Evolutionary conservation across 2,113 vertebrate species (phyloP).

Genomic region (Abramis brama): DNA sequence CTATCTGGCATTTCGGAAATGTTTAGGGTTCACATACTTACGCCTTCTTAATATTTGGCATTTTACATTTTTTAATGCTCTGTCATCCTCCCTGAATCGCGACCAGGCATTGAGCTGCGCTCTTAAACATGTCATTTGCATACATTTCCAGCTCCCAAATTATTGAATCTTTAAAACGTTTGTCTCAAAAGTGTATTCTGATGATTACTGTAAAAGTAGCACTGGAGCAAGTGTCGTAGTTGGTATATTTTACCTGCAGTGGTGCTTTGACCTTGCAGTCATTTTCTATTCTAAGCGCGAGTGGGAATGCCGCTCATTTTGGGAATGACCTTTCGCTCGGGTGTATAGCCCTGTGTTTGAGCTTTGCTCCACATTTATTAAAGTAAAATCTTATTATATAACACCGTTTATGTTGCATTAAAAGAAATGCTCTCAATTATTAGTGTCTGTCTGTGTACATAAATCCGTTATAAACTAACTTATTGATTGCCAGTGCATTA

Average conservation of each 20-base stretch:
- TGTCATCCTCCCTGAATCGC: constrained; percentile 9
- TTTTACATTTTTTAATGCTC: neutral
- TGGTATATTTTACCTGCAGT: neutral
- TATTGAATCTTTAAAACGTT: neutral
- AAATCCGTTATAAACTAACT: too few relatives aligned
- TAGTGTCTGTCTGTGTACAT: neutral
- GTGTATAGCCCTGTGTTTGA: neutral
- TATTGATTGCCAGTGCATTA: neutral
- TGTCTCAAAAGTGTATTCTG: neutral
- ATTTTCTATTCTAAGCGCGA: constrained; percentile 32
- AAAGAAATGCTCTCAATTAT: neutral
- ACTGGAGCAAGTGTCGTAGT: neutral
- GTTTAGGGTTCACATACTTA: neutral
- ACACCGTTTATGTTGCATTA: neutral
- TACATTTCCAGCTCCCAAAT: neutral
- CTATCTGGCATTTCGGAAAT: neutral
- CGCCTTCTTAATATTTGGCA: neutral
- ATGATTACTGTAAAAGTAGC: neutral
- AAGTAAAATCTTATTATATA: neutral
- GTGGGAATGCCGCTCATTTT: constrained; percentile 29
- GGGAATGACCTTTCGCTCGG: constrained; percentile 23
- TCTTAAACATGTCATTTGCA: neutral
- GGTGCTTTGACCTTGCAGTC: constrained; percentile 18
- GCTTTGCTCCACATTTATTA: neutral
- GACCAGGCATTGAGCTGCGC: neutral